Evolutionary conservation across 2,113 vertebrate genomes (phyloP).

Genomic region (Pelodiscus sinensis): DNA sequence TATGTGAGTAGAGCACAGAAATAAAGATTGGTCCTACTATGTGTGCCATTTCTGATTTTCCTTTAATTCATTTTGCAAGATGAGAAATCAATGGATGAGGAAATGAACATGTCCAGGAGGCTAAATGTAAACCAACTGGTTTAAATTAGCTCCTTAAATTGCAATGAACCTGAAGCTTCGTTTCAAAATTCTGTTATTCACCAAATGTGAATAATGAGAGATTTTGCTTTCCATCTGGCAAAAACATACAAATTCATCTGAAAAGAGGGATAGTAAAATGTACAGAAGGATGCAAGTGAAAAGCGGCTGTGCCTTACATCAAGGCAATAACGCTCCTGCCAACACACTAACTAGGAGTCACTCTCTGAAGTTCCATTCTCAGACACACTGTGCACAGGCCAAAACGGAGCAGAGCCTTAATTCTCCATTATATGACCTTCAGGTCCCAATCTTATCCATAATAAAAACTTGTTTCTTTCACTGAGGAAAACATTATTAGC

Average conservation of each 20-base stretch:
- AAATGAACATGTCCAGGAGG: not conserved
- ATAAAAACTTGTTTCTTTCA: not conserved
- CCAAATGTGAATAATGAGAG: not conserved
- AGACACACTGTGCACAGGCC: not conserved
- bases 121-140: not conserved
- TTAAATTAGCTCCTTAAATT: conserved; percentile 12
- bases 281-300: not conserved
- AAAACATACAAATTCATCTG: not conserved
- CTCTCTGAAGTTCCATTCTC: not conserved
- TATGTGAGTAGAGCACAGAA: not conserved
- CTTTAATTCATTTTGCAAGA: not conserved
- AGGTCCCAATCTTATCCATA: not conserved
- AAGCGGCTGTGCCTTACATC: not conserved
- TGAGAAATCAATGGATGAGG: not conserved
- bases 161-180: not conserved
- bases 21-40: not conserved
- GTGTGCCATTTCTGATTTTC: not conserved
- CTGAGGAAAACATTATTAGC: not conserved
- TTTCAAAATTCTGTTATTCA: not conserved
- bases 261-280: not conserved
- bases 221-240: not conserved
- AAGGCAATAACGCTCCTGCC: not conserved
- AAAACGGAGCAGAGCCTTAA: not conserved
- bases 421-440: not conserved
- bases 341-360: not conserved